Evolutionary conservation across 2,113 vertebrate species (phyloP), one percentile per base, ranked within the genome.

Genomic region (rabbit (Oryctolagus cuniculus)): DNA sequence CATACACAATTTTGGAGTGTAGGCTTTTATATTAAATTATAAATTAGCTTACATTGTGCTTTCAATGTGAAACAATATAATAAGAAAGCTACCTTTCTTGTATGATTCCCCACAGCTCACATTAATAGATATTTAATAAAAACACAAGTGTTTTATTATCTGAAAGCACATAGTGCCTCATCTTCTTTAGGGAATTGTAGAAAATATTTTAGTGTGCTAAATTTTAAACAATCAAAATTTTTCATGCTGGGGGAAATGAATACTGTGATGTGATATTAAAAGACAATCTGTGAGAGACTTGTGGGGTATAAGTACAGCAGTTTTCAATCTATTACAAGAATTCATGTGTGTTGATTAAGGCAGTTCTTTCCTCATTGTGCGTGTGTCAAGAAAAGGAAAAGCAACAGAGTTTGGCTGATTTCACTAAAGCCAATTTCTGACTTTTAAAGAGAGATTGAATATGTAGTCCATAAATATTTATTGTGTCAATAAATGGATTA

Each of bases 81-180:
- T 93, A 95, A 70, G 95, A 85, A 79, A 4, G 1, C 91, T 38
- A 70, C 51, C 75, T 96, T 96, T 96, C 72, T 93, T 92, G 5
- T 27, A 94, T 70, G 69, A 74, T 97, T 93, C 29, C 70, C 91
- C 29, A 84, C 38, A 63, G 61, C 75, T 96, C 31, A 61, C 24
- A 17, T 92, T 95, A 93, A 89, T 75, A 95, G 9, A 78, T 81
- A 77, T 80, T 90, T 93, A n/a, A 93, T 90, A 88, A 94, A 97
- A 96, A 91, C 22, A 3, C 74, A 78, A 24, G 55, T 87, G 36
- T 91, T 96, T 97, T 93, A 81, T 94, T 96, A 82, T 75, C 87
- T 58, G 31, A 95, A 96, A 84, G 53, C 13, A 63, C 1, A 84
- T 70, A 34, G 82, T 93, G 24, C 34, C 24, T 87, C 24, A 55